Base-by-base conservation (phyloP, 1,140 invertebrate genomes). In the Bombus difficillimus region DNA sequence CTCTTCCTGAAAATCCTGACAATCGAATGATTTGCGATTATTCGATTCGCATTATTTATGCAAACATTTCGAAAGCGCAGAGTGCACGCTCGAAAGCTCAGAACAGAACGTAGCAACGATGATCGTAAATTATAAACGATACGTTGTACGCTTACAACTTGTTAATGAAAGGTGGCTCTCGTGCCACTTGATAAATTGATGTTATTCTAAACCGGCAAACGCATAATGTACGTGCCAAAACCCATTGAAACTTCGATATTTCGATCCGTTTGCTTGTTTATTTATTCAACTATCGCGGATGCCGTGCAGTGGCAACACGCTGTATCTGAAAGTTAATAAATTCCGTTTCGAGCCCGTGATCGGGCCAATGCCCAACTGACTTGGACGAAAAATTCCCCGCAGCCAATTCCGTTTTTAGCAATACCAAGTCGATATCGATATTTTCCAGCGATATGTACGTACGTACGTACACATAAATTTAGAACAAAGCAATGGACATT, bases 171-270 rank as follows among this genome's bases (percentile, higher is more conserved):
- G 37, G 13, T 37, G 34, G 8, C 2, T 18, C 22, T 8, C 12
- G 32, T 9, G 39, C 64, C 25, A 22, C 28, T 75, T 13, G 81
- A 75, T 34, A 74, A 74, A 82, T 64, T 25, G 71, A 47, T 41
- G 28, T 43, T 43, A 43, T 39, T 64, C 4, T 32, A 41, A 62
- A 53, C 6, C 25, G 22, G 15, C n/a, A 82, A 74, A 53, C 62
- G n/a, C 57, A 47, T 64, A 75, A 43, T 75, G 57, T 25, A 37
- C 71, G 47, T 64, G 53, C 53, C 22, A 64, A 82, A 74, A 53
- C 18, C 53, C 80, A 47, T 82, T 43, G 81, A n/a, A 66, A 75
- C 71, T 66, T 75, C 32, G 71, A 75, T 75, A 82, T 74, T 73
- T 74, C 39, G 25, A 15, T 72, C 32, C 2, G 43, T 18, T 73